Evolutionary conservation across 1,140 invertebrate species (phyloP), one percentile per base, ranked within the genome.

Genomic region (Plutomurus gul): DNA sequence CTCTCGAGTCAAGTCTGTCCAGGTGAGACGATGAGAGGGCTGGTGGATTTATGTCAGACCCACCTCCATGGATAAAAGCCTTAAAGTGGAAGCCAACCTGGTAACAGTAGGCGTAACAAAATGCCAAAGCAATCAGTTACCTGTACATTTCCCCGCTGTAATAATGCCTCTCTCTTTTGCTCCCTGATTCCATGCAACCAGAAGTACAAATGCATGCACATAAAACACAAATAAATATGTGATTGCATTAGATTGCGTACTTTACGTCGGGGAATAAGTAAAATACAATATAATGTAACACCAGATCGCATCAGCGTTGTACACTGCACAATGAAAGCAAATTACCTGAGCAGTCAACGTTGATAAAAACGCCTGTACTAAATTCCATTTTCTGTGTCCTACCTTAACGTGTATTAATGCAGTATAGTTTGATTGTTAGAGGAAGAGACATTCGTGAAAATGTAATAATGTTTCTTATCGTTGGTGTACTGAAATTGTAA

Each of bases 11-110:
- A 25, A 11, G 11, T 65, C 30, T 65, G 30, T 65, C 30, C 27
- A 65, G 56, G 56, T 65, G 56, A 65, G 56, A 65, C 56, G 56
- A 33, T 65, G 73, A 75, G n/a, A n/a, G 73, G 73, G 40, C 40
- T 46, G 73, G 30, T 47, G 46, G 49, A 46, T 75, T 75, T 36
- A 47, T 75, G 40, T 75, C 40, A 47, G 73, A 75, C 46, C 73
- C 40, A 49, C 73, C 73, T 73, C 46, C 73, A 75, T 13, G 73
- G 46, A 75, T 30, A 33, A n/a, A n/a, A n/a, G n/a, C n/a, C n/a
- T n/a, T n/a, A n/a, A 36, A 36, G 73, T 49, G 73, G 46, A 75
- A 75, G 73, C 73, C 73, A 75, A 36, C 46, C 30, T 49, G 46
- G 46, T 36, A 36, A 49, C 46, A 47, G 73, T 20, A 75, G 73